These are phyloP conservation scores for Hydra vulgaris DNA, from an alignment of 30 jellyfish, hydroid and myxozoan species.

Conservation along the genomic window DNA sequence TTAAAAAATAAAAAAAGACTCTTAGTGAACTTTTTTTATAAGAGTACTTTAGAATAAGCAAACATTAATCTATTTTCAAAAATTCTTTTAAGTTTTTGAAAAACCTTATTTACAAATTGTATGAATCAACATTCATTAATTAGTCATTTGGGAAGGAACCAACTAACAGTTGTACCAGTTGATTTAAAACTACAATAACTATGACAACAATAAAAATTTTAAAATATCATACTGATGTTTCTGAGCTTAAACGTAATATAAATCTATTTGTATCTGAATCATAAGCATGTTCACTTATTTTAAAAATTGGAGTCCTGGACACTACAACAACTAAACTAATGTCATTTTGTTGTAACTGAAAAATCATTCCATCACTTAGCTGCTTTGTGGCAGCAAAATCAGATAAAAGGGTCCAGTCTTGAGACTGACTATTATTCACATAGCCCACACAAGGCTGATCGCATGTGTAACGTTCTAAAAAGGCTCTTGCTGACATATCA, in stretches of 20 bases:
- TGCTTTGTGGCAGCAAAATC: slow-evolving; percentile 69
- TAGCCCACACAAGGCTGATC: slow-evolving; percentile 82
- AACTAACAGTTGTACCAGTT: no score
- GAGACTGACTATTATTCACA: slow-evolving; percentile 49
- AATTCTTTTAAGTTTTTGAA: no score
- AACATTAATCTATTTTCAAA: no score
- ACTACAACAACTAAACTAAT: slow-evolving; percentile 72
- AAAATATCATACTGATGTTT: slow-evolving; percentile 66
- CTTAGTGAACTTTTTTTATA: no score
- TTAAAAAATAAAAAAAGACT: no score
- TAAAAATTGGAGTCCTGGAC: slow-evolving; percentile 61
- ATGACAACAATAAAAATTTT: no score
- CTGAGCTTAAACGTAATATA: slow-evolving; percentile 82
- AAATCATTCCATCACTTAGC: slow-evolving; percentile 65
- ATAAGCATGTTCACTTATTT: slow-evolving; percentile 56
- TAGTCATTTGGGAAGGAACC: no score
- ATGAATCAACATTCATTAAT: no score
- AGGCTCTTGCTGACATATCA: slow-evolving; percentile 91
- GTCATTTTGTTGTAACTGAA: slow-evolving; percentile 56
- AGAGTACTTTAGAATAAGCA: no score
- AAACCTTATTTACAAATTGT: no score
- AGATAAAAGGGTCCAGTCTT: slow-evolving; percentile 75
- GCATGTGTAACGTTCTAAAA: slow-evolving; percentile 65
- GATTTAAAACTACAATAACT: no score
- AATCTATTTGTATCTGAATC: slow-evolving; percentile 61